A percentile compares a stretch with the other conserved stretches of the same genome.
Evolutionary conservation across 2,113 vertebrate genomes (phyloP).

Genomic region (western clawed frog (Xenopus tropicalis)): DNA sequence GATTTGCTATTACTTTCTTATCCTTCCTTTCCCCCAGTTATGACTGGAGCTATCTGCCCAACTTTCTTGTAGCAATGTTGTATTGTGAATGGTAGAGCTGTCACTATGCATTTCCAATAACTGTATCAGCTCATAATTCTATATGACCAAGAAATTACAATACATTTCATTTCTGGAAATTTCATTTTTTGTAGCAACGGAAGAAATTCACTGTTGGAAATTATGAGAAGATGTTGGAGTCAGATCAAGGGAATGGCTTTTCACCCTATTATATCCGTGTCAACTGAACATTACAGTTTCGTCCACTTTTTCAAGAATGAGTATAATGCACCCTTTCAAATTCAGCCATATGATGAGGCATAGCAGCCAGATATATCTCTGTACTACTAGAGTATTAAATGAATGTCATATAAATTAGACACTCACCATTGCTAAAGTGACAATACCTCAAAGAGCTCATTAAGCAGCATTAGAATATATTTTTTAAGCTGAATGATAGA

Average conservation of each 20-base stretch:
- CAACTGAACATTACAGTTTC: neutral
- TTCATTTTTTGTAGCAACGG: conserved; percentile 14
- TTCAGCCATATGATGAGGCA: neutral
- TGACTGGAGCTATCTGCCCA: too few species aligned
- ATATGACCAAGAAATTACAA: too few species aligned
- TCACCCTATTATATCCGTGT: conserved; percentile 30
- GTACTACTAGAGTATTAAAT: neutral
- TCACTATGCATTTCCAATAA: too few species aligned
- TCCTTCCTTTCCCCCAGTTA: too few species aligned
- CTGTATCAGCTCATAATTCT: too few species aligned
- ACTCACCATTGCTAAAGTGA: neutral
- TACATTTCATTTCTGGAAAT: too few species aligned
- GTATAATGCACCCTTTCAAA: neutral
- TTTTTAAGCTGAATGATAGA: too few species aligned
- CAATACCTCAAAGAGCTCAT: neutral
- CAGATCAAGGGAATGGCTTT: conserved; percentile 22
- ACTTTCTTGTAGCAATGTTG: too few species aligned
- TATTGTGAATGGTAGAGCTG: too few species aligned
- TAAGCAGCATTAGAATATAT: neutral
- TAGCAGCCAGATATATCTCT: neutral
- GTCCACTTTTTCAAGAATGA: neutral
- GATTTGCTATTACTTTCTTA: too few species aligned
- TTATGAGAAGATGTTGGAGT: conserved; percentile 27
- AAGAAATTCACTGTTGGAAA: conserved; percentile 12
- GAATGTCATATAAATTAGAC: neutral